These are phyloP conservation scores for Acrossocheilus wenchowensis DNA, from an alignment of 2,797 vertebrate species.

Conservation along the genomic window DNA sequence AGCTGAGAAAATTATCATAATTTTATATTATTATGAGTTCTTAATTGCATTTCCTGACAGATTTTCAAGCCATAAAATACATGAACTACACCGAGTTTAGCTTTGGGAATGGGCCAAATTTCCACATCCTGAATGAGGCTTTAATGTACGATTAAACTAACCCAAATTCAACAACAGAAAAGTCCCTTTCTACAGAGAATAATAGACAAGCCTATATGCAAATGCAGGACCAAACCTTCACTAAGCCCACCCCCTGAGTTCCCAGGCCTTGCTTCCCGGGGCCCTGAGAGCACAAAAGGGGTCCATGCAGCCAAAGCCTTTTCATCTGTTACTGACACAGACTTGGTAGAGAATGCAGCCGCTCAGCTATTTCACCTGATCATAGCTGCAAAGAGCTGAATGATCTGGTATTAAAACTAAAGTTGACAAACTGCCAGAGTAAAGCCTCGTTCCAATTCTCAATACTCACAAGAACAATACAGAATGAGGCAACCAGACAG, in stretches of 20 bases:
- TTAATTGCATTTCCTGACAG: neutral
- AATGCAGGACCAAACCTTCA: constrained; percentile 32
- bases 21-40: neutral
- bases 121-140: constrained; percentile 12
- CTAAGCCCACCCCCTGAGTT: constrained; percentile 26
- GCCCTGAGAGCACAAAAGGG: neutral
- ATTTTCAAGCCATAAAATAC: neutral
- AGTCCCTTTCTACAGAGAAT: constrained; percentile 19
- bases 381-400: constrained; percentile 1
- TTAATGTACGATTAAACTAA: constrained; percentile 30
- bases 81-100: neutral
- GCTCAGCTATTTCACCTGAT: neutral
- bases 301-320: constrained; percentile 3
- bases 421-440: neutral
- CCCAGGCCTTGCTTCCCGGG: constrained; percentile 38
- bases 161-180: constrained; percentile 27
- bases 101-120: neutral
- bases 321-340: constrained; percentile 9
- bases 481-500: neutral
- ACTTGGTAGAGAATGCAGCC: neutral
- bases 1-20: neutral
- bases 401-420: neutral
- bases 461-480: neutral
- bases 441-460: neutral
- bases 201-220: constrained; percentile 39